Evolutionary conservation across 2,888 invertebrate genomes (phyloP).

Genomic region (Caenorhabditis sp.): DNA sequence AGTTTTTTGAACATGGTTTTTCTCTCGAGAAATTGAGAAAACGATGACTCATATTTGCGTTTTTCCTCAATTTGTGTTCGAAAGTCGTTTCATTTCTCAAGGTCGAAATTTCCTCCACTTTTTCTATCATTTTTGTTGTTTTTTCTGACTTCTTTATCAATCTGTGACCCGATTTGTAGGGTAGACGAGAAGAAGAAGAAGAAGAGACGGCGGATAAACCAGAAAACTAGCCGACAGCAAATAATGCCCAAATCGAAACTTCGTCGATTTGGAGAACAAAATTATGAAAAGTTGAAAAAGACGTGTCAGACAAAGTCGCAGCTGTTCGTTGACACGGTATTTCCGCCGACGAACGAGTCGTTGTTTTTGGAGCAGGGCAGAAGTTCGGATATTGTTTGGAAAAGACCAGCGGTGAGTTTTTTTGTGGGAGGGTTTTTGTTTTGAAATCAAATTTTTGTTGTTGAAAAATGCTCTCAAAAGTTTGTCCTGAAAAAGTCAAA

Average conservation of each 20-base stretch:
- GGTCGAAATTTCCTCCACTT: too few species aligned
- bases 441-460: too few species aligned
- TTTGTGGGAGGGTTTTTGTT: background rate
- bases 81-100: too few species aligned
- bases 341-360: constrained; percentile 72
- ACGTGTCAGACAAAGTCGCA: constrained; percentile 56
- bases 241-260: constrained; percentile 4
- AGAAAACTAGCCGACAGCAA: background rate
- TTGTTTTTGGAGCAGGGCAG: constrained; percentile 71
- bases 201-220: too few species aligned
- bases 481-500: too few species aligned
- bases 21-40: background rate
- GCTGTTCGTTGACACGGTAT: constrained; percentile 73
- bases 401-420: constrained; percentile 71
- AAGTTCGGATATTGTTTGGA: constrained; percentile 72
- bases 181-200: too few species aligned
- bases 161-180: background rate
- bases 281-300: constrained; percentile 46
- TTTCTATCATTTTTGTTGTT: too few species aligned
- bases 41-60: background rate
- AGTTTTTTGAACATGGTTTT: background rate
- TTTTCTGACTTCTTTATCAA: background rate
- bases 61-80: background rate
- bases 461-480: too few species aligned
- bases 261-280: constrained; percentile 48